phyloP scores from a whole-genome alignment of 2,797 vertebrate genomes.

The Sphaeramia orbicularis region DNA sequence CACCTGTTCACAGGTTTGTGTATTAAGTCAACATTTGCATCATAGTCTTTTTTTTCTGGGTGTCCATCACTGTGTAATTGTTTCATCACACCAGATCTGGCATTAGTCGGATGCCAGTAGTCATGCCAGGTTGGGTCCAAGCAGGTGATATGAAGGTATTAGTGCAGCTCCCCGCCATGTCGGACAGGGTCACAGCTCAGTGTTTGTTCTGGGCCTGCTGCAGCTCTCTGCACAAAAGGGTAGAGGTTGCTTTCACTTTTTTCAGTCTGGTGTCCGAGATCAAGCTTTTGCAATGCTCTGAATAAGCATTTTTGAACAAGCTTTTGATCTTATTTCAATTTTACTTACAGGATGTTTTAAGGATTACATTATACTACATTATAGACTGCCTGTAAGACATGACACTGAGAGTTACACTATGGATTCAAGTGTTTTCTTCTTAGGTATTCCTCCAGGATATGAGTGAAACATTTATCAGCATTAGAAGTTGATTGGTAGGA shows the following conservation, averaged over 20 bases:
- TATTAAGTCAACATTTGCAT: constrained; percentile 1
- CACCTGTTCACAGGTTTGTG: background rate
- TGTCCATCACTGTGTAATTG: background rate
- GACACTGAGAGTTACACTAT: background rate
- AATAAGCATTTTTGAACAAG: background rate
- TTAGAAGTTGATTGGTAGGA: no score
- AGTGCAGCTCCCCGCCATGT: background rate
- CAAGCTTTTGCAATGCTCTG: background rate
- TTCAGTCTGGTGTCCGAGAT: background rate
- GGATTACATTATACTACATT: background rate
- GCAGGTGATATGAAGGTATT: constrained; percentile 10
- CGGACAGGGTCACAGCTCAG: background rate
- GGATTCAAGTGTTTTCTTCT: background rate
- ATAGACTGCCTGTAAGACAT: background rate
- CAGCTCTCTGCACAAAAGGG: background rate
- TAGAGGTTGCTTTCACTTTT: constrained; percentile 3
- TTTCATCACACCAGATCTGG: constrained; percentile 8
- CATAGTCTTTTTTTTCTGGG: background rate
- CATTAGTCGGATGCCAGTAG: background rate
- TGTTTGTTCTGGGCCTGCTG: background rate
- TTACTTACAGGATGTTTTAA: background rate
- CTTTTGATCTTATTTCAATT: background rate
- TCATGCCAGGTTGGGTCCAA: background rate
- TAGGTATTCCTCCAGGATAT: background rate
- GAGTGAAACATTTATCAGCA: no score